These are phyloP conservation scores for Salmo trutta DNA, from an alignment of 2,797 vertebrate genomes.

Conservation along the genomic window DNA sequence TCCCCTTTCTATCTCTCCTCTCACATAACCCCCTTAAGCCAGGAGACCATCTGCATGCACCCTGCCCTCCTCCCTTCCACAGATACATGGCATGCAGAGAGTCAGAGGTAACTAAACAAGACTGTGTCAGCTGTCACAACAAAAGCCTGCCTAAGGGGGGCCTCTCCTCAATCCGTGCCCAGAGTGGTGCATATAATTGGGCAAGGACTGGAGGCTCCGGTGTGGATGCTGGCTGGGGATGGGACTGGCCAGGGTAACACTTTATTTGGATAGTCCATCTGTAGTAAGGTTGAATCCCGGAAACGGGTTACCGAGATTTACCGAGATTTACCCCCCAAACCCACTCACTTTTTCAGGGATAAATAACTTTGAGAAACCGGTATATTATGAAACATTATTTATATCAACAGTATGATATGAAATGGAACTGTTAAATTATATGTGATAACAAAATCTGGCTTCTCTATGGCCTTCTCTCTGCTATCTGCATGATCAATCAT, in stretches of 20 bases:
- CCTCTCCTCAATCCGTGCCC: slow-evolving; percentile 36
- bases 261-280: no score
- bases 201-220: slow-evolving; percentile 59
- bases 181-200: slow-evolving; percentile 66
- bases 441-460: no score
- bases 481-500: no score
- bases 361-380: no score
- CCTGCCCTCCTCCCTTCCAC: slow-evolving; percentile 24
- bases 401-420: no score
- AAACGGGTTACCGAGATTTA: no score
- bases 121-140: slow-evolving; percentile 63
- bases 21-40: slow-evolving; percentile 37
- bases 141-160: slow-evolving; percentile 32
- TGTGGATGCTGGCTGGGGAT: not conserved
- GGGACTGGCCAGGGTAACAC: not conserved
- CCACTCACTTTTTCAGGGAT: no score
- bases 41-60: not conserved
- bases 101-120: slow-evolving; percentile 57
- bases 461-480: no score
- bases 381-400: no score
- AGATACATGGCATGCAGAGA: not conserved
- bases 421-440: no score
- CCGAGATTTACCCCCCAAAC: no score
- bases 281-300: no score
- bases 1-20: not conserved